Percentiles rank a stretch among this genome's conserved stretches.
phyloP scores from a whole-genome alignment of 2,888 invertebrate genomes.

The Oscheius sp. region DNA sequence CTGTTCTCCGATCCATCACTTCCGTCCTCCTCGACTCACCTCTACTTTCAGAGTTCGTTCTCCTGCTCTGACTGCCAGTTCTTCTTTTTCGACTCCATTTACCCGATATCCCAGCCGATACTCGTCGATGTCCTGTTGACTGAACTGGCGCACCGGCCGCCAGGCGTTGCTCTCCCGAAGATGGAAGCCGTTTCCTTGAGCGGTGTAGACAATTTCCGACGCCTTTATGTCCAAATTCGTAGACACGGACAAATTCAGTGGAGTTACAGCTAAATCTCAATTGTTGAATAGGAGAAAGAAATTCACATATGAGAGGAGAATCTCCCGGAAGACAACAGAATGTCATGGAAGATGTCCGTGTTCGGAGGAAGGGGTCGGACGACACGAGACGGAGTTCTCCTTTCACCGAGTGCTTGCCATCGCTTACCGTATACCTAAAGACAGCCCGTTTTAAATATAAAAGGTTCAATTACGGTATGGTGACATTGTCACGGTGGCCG shows the following conservation, averaged over 20 bases:
- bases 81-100: conserved; percentile 42
- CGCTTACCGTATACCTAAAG: conserved; percentile 64
- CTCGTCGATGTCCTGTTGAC: conserved; percentile 45
- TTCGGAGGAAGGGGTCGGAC: conserved; percentile 57
- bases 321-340: conserved; percentile 46
- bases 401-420: conserved; percentile 58
- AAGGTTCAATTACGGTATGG: conserved; percentile 29
- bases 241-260: conserved; percentile 52
- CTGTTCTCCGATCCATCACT: conserved; percentile 18
- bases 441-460: neutral
- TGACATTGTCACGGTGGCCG: conserved; percentile 44
- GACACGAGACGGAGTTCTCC: conserved; percentile 51
- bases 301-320: conserved; percentile 39
- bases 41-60: conserved; percentile 42
- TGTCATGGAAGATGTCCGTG: conserved; percentile 41
- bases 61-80: conserved; percentile 47
- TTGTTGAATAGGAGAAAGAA: neutral
- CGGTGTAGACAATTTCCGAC: conserved; percentile 52
- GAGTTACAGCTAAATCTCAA: conserved; percentile 12
- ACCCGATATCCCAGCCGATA: conserved; percentile 40
- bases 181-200: conserved; percentile 38
- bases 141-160: conserved; percentile 45
- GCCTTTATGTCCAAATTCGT: conserved; percentile 60
- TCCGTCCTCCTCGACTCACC: neutral
- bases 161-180: conserved; percentile 14